These are phyloP conservation scores for Cryptocephalus primarius DNA, from an alignment of 2,888 invertebrate genomes.

Conservation along the genomic window DNA sequence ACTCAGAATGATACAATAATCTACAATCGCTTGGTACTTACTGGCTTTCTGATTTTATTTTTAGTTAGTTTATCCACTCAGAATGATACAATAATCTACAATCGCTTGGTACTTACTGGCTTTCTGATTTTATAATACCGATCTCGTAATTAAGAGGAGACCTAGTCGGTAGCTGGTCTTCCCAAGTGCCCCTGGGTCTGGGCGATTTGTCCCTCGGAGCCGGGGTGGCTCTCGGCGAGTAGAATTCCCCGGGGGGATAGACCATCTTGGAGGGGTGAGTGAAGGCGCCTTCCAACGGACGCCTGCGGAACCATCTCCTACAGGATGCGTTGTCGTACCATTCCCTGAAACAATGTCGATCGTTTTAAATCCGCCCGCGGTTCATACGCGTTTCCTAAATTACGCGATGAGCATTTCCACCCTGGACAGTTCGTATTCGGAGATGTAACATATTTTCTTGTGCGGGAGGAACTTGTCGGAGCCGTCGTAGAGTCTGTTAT, in stretches of 20 bases:
- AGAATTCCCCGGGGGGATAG: slow-evolving; percentile 75
- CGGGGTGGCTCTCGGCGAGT: slow-evolving; percentile 70
- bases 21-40: slow-evolving; percentile 37
- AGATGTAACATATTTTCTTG: slow-evolving; percentile 18
- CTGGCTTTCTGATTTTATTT: slow-evolving; percentile 86
- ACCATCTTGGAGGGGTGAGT: slow-evolving; percentile 91
- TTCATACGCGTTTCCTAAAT: not conserved
- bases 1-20: too few relatives aligned
- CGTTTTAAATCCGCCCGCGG: too few relatives aligned
- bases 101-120: slow-evolving; percentile 56
- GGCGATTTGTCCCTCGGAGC: slow-evolving; percentile 42
- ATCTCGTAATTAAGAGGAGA: slow-evolving; percentile 79
- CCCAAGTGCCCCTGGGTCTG: slow-evolving; percentile 47
- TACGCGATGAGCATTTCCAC: slow-evolving; percentile 18
- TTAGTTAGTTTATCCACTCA: too few relatives aligned
- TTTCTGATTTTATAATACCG: slow-evolving; percentile 69
- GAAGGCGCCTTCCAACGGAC: slow-evolving; percentile 73
- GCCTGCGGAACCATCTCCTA: slow-evolving; percentile 74
- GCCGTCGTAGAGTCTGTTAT: slow-evolving; percentile 16
- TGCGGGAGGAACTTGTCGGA: slow-evolving; percentile 16
- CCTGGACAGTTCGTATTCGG: slow-evolving; percentile 17
- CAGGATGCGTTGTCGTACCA: slow-evolving; percentile 87
- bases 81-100: too few relatives aligned
- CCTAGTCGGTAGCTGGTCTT: slow-evolving; percentile 61
- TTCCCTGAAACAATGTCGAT: slow-evolving; percentile 44